Evolutionary conservation across 2,888 invertebrate genomes (phyloP).

Genomic region (Seira musarum): DNA sequence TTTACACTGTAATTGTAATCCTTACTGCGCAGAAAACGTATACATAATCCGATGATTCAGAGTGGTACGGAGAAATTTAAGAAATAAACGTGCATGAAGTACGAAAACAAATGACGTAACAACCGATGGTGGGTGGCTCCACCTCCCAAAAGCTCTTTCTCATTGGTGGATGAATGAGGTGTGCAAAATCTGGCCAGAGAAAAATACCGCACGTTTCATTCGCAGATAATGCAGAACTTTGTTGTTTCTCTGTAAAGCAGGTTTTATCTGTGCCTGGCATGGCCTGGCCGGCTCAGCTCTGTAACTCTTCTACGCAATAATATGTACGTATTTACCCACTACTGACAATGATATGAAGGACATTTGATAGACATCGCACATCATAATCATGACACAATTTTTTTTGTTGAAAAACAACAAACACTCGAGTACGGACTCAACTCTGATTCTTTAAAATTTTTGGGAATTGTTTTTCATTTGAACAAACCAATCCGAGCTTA

Average conservation of each 20-base stretch:
- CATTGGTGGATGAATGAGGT: neutral
- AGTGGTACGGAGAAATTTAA: neutral
- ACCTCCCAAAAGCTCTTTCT: neutral
- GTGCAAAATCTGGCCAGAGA: neutral
- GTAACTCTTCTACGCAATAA: conserved; percentile 15
- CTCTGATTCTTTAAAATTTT: too few relatives aligned
- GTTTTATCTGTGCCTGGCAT: neutral
- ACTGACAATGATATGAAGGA: conserved; percentile 11
- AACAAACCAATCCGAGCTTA: neutral
- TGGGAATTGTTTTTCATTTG: neutral
- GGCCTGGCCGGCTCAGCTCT: too few relatives aligned
- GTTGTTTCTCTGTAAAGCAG: neutral
- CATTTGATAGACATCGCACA: conserved; percentile 15
- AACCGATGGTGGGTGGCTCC: conserved; percentile 2
- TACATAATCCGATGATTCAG: neutral
- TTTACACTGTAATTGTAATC: neutral
- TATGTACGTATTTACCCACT: too few relatives aligned
- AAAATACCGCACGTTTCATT: neutral
- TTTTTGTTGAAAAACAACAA: neutral
- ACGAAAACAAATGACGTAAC: conserved; percentile 2
- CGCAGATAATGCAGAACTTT: neutral
- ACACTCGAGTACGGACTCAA: too few relatives aligned
- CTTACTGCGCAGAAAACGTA: neutral
- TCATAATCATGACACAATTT: conserved; percentile 15
- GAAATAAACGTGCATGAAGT: neutral